These are phyloP conservation scores for Pachypanchax playfairii DNA, from an alignment of 2,113 vertebrate genomes.

Conservation along the genomic window DNA sequence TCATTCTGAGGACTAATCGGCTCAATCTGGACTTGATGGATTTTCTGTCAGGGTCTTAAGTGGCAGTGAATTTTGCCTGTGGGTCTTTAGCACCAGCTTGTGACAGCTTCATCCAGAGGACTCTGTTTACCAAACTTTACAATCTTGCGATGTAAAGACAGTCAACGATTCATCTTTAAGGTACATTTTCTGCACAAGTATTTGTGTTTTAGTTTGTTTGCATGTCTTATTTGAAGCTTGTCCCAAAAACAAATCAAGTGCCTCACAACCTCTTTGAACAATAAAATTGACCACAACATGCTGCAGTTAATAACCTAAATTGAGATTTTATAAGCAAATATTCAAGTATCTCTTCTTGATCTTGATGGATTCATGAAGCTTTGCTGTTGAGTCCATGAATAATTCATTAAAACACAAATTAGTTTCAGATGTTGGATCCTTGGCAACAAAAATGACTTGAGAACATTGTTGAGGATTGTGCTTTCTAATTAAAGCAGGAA, in stretches of 20 bases:
- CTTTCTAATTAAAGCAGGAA: conserved; percentile 46
- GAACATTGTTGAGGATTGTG: conserved; percentile 27
- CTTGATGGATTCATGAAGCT: conserved; percentile 54
- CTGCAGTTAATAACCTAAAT: conserved; percentile 33
- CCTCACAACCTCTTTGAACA: conserved; percentile 10
- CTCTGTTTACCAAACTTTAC: neutral
- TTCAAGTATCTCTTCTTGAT: neutral
- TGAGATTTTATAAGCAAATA: conserved; percentile 47
- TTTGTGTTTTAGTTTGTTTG: neutral
- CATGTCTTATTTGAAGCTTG: neutral
- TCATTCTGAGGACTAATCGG: conserved; percentile 29
- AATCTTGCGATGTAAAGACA: neutral
- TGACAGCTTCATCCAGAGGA: conserved; percentile 33
- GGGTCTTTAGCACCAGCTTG: conserved; percentile 24
- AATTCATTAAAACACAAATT: conserved; percentile 43
- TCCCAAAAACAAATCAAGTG: conserved; percentile 38
- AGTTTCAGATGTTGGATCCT: conserved; percentile 46
- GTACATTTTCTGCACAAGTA: neutral
- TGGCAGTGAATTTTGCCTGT: conserved; percentile 26
- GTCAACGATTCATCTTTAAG: neutral
- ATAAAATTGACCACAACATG: too few relatives aligned
- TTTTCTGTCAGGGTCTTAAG: conserved; percentile 55
- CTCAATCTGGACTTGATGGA: conserved; percentile 42
- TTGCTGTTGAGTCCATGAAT: conserved; percentile 46
- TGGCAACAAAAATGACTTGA: conserved; percentile 41